Evolutionary conservation across 1,140 invertebrate genomes (phyloP), one percentile per base, ranked within the genome.

Genomic region (Zaprionus vittiger): DNA sequence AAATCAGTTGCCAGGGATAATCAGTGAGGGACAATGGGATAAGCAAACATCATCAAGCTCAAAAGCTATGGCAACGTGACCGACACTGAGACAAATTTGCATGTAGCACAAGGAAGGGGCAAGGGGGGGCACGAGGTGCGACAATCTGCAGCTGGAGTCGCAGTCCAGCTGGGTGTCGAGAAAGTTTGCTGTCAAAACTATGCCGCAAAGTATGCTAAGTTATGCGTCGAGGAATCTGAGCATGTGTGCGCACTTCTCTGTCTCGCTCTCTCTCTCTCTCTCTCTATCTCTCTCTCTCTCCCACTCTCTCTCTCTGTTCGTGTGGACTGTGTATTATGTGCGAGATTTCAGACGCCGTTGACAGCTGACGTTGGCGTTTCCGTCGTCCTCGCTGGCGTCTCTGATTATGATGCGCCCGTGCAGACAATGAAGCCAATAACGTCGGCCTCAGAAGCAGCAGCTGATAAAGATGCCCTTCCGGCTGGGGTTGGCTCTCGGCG

Each of bases 401-500:
- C 22, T 77, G 78, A 80, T 80, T 80, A 80, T 77, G 78, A 61
- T 77, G 78, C 75, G 77, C n/a, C 55, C 74, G 47, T 4, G 62
- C 72, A 70, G 65, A 68, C 63, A 71, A 73, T 74, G 61, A 72
- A 68, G 74, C 54, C 81, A 75, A 72, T 72, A 73, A 83, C 67
- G 73, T 67, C 57, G 52, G 54, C 65, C 65, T 6, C 7, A 31
- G 7, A 12, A 44, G 44, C 44, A 7, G 17, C 55, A 72, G 78
- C 84, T 89, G 84, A 89, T 89, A 89, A 90, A 89, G 85, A 89
- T 89, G 84, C 89, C 81, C 77, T 81, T 87, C 84, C 85, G 77
- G 77, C 52, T 76, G 26, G 20, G 47, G 22, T n/a, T 17, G 31
- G 81, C 55, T 54, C 24, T 63, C 66, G 55, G 67, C 67, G 31